A percentile compares a stretch with the other conserved stretches of the same genome.
Evolutionary conservation across 2,113 vertebrate genomes (phyloP).

Genomic region (Pungitius pungitius): DNA sequence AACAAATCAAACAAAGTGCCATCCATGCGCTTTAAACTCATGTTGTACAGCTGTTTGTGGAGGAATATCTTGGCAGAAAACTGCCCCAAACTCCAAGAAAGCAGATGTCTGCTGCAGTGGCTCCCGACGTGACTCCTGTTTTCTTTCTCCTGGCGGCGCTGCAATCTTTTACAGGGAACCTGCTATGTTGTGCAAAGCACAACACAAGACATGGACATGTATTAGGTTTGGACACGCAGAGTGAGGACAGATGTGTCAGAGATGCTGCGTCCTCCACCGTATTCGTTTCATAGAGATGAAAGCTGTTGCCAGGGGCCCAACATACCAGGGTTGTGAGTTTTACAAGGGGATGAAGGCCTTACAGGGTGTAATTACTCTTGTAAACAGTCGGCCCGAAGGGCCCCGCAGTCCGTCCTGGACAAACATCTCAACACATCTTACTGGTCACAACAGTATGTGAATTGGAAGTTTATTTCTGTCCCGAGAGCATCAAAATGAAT

Average conservation of each 20-base stretch:
- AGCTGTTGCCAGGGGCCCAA: conserved; percentile 67
- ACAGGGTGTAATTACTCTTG: conserved; percentile 66
- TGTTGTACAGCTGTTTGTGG: too few species aligned
- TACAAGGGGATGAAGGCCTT: conserved; percentile 28
- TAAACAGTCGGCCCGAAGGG: conserved; percentile 54
- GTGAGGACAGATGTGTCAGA: conserved; percentile 46
- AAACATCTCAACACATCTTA: background rate
- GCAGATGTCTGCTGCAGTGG: too few species aligned
- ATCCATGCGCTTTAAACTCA: too few species aligned
- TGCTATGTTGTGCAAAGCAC: background rate
- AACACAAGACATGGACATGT: background rate
- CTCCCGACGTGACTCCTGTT: too few species aligned
- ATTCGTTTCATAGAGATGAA: conserved; percentile 66
- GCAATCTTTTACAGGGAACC: too few species aligned
- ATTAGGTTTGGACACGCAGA: background rate
- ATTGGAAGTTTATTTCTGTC: background rate
- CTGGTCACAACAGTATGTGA: background rate
- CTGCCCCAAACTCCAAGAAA: too few species aligned
- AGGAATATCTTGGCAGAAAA: too few species aligned
- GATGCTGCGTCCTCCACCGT: conserved; percentile 30
- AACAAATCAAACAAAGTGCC: too few species aligned
- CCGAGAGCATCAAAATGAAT: background rate
- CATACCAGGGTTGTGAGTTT: conserved; percentile 58
- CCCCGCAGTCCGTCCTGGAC: conserved; percentile 9
- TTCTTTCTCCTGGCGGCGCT: too few species aligned